These are phyloP conservation scores for Hyles vespertilio DNA, from an alignment of 1,140 invertebrate genomes.

Conservation along the genomic window DNA sequence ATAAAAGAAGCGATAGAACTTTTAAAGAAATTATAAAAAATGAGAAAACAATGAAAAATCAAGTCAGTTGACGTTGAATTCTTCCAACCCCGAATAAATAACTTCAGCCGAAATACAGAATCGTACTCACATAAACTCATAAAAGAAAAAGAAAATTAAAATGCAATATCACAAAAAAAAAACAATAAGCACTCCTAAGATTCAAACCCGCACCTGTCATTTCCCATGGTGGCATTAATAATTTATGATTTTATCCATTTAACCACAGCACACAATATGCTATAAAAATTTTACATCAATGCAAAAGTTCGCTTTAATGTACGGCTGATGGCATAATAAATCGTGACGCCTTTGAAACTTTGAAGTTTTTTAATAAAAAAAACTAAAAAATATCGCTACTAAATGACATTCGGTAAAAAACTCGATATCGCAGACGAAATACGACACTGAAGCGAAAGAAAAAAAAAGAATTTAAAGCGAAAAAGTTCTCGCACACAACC, in stretches of 20 bases:
- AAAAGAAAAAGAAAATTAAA: slow-evolving; percentile 5
- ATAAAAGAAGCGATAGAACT: too few relatives aligned
- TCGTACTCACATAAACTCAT: too few relatives aligned
- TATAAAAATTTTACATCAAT: slow-evolving; percentile 18
- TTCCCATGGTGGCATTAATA: slow-evolving; percentile 12
- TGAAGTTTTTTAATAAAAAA: too few relatives aligned
- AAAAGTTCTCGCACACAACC: slow-evolving; percentile 15
- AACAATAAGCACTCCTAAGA: background rate
- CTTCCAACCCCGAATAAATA: background rate
- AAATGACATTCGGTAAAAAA: slow-evolving; percentile 2
- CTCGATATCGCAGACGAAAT: slow-evolving; percentile 13
- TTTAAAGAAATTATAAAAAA: too few relatives aligned
- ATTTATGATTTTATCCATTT: slow-evolving; percentile 18
- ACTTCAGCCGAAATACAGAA: background rate
- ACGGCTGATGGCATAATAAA: background rate
- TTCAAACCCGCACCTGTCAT: slow-evolving; percentile 1
- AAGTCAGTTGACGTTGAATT: background rate
- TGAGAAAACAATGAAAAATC: background rate
- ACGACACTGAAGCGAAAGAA: slow-evolving; percentile 9
- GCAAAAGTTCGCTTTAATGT: slow-evolving; percentile 6
- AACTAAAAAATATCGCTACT: too few relatives aligned
- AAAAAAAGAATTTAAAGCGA: slow-evolving; percentile 12
- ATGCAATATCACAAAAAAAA: slow-evolving; percentile 2
- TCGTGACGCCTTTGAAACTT: too few relatives aligned
- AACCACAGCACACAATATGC: slow-evolving; percentile 14